These are phyloP conservation scores for Troides oblongomaculatus DNA, from an alignment of 2,888 invertebrate species.

Conservation along the genomic window DNA sequence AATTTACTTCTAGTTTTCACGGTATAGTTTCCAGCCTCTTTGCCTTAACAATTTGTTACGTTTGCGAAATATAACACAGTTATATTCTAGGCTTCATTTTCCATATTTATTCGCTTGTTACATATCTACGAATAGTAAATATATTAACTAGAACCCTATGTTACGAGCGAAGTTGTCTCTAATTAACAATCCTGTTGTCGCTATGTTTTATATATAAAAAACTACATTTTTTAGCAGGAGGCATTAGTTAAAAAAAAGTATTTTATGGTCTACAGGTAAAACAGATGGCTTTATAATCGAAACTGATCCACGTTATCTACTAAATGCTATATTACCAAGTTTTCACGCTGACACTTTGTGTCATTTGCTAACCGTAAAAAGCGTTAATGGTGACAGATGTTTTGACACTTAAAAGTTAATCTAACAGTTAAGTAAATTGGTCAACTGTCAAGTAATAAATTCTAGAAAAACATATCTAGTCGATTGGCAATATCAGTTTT, in stretches of 20 bases:
- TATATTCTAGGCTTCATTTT: neutral
- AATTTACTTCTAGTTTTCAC: neutral
- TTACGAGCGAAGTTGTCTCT: too few relatives aligned
- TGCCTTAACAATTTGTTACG: neutral
- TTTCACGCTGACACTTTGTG: conserved; percentile 17
- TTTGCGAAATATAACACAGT: neutral
- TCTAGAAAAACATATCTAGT: neutral
- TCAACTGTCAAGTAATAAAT: neutral
- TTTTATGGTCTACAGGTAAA: conserved; percentile 5
- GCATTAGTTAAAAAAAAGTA: neutral
- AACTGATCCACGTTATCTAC: conserved; percentile 24
- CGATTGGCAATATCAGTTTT: neutral
- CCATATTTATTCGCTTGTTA: neutral
- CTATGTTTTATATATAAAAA: neutral
- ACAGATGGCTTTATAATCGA: conserved; percentile 23
- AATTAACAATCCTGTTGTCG: neutral
- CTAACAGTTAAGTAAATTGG: neutral
- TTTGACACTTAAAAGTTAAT: neutral
- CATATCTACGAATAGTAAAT: too few relatives aligned
- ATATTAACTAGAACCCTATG: too few relatives aligned
- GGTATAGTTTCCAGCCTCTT: neutral
- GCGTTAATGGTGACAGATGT: conserved; percentile 21
- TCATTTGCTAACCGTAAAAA: conserved; percentile 17
- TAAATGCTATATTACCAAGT: conserved; percentile 16
- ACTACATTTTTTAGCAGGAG: neutral